A percentile compares a stretch with the other conserved stretches of the same genome.
Evolutionary conservation across 2,888 invertebrate species (phyloP).

Genomic region (Himalopsyche japonica): DNA sequence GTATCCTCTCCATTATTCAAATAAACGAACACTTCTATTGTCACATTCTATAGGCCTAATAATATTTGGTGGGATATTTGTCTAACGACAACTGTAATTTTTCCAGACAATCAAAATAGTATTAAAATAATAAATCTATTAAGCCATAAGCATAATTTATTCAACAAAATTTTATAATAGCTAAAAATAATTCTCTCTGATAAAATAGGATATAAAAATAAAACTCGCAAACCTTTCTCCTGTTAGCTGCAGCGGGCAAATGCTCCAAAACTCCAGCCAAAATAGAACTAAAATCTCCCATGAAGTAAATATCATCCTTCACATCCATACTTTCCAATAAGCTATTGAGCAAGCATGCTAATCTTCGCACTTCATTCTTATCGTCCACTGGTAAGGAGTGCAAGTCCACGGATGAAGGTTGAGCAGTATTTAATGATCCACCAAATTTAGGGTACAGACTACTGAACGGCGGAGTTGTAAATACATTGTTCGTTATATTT

Average conservation of each 20-base stretch:
- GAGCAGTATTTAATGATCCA: conserved; percentile 48
- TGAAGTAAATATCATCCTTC: conserved; percentile 67
- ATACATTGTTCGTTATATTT: conserved; percentile 61
- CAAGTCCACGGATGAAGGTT: conserved; percentile 48
- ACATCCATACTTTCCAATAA: conserved; percentile 63
- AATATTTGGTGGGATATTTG: too few relatives aligned
- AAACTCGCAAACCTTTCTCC: conserved; percentile 57
- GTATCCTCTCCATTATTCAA: too few relatives aligned
- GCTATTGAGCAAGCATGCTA: conserved; percentile 58
- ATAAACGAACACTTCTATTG: too few relatives aligned
- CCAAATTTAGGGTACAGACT: conserved; percentile 61
- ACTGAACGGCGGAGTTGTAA: conserved; percentile 66
- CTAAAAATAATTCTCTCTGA: too few relatives aligned
- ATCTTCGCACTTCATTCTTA: conserved; percentile 52
- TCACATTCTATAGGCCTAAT: too few relatives aligned
- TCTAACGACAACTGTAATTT: too few relatives aligned
- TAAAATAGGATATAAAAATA: background rate
- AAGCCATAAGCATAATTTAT: too few relatives aligned
- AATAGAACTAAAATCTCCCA: conserved; percentile 66
- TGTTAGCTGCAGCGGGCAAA: conserved; percentile 56
- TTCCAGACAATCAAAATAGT: too few relatives aligned
- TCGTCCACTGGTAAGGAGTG: conserved; percentile 51
- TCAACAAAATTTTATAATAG: too few relatives aligned
- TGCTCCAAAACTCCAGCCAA: conserved; percentile 64
- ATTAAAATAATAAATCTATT: too few relatives aligned